Percentiles rank a stretch among this genome's conserved stretches.
These are phyloP conservation scores for Lepisosteus osseus DNA, from an alignment of 2,113 vertebrate genomes.

Conservation along the genomic window DNA sequence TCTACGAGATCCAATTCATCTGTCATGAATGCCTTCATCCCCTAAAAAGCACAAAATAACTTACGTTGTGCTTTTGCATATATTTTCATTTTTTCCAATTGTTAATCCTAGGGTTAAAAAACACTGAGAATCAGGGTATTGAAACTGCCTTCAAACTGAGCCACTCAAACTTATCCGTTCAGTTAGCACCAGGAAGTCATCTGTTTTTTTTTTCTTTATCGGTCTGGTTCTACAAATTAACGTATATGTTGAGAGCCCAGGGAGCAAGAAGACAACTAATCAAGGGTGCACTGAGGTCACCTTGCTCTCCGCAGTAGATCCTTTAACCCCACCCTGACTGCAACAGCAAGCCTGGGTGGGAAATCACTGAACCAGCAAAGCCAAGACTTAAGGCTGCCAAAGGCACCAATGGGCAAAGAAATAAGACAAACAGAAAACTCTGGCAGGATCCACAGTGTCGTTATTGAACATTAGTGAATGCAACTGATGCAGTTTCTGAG, in stretches of 20 bases:
- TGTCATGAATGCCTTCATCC: no score
- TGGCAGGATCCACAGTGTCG: no score
- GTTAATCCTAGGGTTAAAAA: no score
- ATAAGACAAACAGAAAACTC: no score
- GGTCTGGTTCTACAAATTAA: neutral
- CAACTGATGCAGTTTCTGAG: neutral
- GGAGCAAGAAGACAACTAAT: neutral
- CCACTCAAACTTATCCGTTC: no score
- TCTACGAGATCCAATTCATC: no score
- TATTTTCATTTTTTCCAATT: no score
- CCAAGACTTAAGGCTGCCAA: neutral
- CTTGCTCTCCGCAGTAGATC: conserved; percentile 7
- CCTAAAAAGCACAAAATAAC: no score
- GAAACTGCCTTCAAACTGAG: no score
- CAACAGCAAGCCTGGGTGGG: neutral
- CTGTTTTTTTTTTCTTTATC: conserved; percentile 3
- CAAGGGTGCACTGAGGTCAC: conserved; percentile 41
- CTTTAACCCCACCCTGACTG: neutral
- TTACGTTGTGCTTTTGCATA: no score
- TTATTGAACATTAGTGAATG: neutral
- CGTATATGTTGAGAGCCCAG: neutral
- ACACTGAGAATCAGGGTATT: no score
- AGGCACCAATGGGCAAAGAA: no score
- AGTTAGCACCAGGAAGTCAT: conserved; percentile 29
- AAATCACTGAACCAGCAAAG: neutral